These are phyloP conservation scores for Condylostylus longicornis DNA, from an alignment of 1,140 invertebrate genomes.

Conservation along the genomic window DNA sequence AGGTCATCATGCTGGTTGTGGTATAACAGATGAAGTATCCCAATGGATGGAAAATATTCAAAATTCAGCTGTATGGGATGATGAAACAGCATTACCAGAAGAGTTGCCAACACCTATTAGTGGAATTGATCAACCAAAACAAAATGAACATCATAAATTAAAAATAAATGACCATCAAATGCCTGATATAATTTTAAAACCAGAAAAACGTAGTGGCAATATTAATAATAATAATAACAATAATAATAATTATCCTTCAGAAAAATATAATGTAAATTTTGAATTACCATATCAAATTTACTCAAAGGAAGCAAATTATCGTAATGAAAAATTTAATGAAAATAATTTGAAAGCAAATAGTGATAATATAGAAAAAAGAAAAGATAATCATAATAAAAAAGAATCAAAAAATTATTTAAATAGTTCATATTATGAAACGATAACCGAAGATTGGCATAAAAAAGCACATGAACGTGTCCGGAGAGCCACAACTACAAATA, in stretches of 20 bases:
- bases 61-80: constrained; percentile 63
- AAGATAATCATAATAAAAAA: not conserved
- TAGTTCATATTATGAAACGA: too few species aligned
- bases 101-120: constrained; percentile 30
- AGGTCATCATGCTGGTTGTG: constrained; percentile 72
- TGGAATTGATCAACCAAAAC: constrained; percentile 26
- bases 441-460: constrained; percentile 25
- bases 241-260: constrained; percentile 31
- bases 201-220: not conserved
- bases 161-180: constrained; percentile 25
- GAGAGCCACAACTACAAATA: constrained; percentile 33
- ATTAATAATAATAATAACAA: constrained; percentile 4
- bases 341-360: not conserved
- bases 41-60: constrained; percentile 88
- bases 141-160: constrained; percentile 28
- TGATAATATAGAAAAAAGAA: not conserved
- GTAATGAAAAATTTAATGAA: constrained; percentile 1
- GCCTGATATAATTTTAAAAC: constrained; percentile 8
- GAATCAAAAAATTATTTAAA: too few species aligned
- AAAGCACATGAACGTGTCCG: constrained; percentile 27
- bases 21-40: constrained; percentile 67
- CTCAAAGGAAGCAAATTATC: constrained; percentile 30
- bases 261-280: constrained; percentile 28
- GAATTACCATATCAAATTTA: constrained; percentile 32
- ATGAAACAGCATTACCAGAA: constrained; percentile 30